Conservation (phyloP, 2,888 invertebrate genomes). For the Taphrorychus bicolor region DNA sequence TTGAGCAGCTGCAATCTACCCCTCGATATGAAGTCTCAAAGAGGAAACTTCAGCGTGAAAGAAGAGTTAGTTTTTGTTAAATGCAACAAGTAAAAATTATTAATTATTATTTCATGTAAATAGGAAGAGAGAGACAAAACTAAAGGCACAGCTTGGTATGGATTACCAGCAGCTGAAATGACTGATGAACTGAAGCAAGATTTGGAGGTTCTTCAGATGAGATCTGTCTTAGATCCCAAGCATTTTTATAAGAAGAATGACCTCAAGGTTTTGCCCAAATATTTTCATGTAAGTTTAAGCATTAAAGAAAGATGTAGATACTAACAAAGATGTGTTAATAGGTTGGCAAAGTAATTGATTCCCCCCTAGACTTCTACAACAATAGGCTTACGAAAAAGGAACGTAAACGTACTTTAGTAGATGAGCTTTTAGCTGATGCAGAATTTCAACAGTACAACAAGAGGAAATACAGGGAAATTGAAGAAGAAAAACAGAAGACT, state of each 20-base stretch:
- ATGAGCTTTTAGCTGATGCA: conserved; percentile 90
- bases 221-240: conserved; percentile 90
- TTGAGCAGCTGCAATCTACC: conserved; percentile 69
- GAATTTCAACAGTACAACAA: conserved; percentile 84
- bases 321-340: conserved; percentile 50
- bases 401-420: conserved; percentile 88
- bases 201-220: conserved; percentile 89
- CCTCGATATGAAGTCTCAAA: conserved; percentile 68
- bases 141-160: conserved; percentile 88
- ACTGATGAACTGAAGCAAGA: conserved; percentile 90
- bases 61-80: conserved; percentile 60
- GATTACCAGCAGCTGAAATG: conserved; percentile 86
- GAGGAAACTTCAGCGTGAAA: conserved; percentile 64
- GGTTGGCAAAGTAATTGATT: conserved; percentile 84
- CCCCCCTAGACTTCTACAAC: conserved; percentile 86
- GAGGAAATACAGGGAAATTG: conserved; percentile 79
- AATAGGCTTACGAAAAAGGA: conserved; percentile 85
- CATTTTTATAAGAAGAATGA: conserved; percentile 95
- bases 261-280: conserved; percentile 85
- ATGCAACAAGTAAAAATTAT: background rate
- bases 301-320: background rate
- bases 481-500: conserved; percentile 72
- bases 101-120: conserved; percentile 2
- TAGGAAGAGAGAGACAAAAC: conserved; percentile 78
- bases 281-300: conserved; percentile 94